Evolutionary conservation across 2,888 invertebrate species (phyloP).

Genomic region (Agrotis segetum): DNA sequence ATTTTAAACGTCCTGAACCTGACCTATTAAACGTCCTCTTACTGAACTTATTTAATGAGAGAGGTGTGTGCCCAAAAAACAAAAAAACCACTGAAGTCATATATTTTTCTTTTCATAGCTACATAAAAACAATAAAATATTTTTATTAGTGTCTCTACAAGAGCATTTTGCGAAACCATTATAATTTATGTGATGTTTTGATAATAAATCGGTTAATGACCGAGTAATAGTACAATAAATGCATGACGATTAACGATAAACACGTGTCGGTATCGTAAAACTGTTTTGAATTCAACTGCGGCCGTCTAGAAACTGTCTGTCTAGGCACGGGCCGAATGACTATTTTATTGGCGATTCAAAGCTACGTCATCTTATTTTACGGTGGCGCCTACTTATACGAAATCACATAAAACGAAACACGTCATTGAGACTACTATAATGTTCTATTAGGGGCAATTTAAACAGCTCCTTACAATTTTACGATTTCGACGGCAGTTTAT

Average conservation of each 20-base stretch:
- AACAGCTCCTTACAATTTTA: constrained; percentile 84
- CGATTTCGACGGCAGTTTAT: constrained; percentile 84
- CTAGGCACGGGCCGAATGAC: constrained; percentile 65
- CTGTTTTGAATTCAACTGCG: constrained; percentile 61
- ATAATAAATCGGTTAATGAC: constrained; percentile 61
- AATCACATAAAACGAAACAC: constrained; percentile 84
- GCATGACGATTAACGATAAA: constrained; percentile 58
- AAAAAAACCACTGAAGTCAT: not conserved
- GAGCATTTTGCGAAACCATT: constrained; percentile 19
- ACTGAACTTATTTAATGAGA: not conserved
- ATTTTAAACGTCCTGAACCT: not conserved
- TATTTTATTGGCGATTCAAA: constrained; percentile 70
- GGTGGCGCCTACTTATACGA: constrained; percentile 78
- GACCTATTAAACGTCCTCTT: no score
- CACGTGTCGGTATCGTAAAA: constrained; percentile 61
- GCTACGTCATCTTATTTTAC: constrained; percentile 74
- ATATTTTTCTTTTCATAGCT: not conserved
- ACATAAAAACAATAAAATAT: constrained; percentile 26
- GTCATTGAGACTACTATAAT: constrained; percentile 84
- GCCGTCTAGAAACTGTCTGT: constrained; percentile 70
- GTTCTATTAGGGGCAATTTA: constrained; percentile 85
- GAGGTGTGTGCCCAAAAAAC: not conserved
- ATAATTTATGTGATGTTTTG: constrained; percentile 49
- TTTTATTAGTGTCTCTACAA: constrained; percentile 22
- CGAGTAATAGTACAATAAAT: constrained; percentile 57